Percentiles rank a stretch among this genome's conserved stretches.
phyloP scores from a whole-genome alignment of 2,797 vertebrate species.

The Gadopsis marmoratus region DNA sequence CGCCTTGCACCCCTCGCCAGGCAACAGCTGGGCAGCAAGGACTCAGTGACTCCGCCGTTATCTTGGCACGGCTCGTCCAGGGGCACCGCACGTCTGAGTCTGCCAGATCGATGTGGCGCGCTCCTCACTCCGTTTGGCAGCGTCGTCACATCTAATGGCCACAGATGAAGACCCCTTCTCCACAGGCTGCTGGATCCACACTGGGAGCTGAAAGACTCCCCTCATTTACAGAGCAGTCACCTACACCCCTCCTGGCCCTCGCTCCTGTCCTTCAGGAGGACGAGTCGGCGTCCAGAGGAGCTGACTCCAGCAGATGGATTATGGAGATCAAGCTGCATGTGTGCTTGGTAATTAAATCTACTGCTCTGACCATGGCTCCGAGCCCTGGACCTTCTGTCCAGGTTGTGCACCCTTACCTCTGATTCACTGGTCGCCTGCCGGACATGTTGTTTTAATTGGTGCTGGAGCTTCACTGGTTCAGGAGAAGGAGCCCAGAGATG shows the following conservation, averaged over 20 bases:
- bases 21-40: slow-evolving; percentile 84
- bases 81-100: slow-evolving; percentile 34
- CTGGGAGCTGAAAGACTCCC: slow-evolving; percentile 72
- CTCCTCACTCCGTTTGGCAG: slow-evolving; percentile 67
- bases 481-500: slow-evolving; percentile 6
- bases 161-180: slow-evolving; percentile 65
- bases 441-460: slow-evolving; percentile 60
- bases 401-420: slow-evolving; percentile 63
- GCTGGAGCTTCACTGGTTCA: slow-evolving; percentile 41
- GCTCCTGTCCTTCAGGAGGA: slow-evolving; percentile 72
- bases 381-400: slow-evolving; percentile 70
- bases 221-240: slow-evolving; percentile 80
- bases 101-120: slow-evolving; percentile 70
- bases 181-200: slow-evolving; percentile 50
- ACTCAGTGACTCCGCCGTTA: slow-evolving; percentile 79
- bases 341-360: slow-evolving; percentile 78
- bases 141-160: slow-evolving; percentile 62
- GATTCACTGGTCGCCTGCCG: slow-evolving; percentile 52
- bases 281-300: slow-evolving; percentile 57
- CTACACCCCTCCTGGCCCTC: slow-evolving; percentile 56
- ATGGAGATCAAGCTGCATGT: slow-evolving; percentile 79
- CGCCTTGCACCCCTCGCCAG: slow-evolving; percentile 72
- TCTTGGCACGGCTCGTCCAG: slow-evolving; percentile 70
- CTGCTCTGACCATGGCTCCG: slow-evolving; percentile 60
- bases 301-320: slow-evolving; percentile 81